phyloP scores from a whole-genome alignment of 2,888 invertebrate species.

The Leptarthrus brevirostris region DNA sequence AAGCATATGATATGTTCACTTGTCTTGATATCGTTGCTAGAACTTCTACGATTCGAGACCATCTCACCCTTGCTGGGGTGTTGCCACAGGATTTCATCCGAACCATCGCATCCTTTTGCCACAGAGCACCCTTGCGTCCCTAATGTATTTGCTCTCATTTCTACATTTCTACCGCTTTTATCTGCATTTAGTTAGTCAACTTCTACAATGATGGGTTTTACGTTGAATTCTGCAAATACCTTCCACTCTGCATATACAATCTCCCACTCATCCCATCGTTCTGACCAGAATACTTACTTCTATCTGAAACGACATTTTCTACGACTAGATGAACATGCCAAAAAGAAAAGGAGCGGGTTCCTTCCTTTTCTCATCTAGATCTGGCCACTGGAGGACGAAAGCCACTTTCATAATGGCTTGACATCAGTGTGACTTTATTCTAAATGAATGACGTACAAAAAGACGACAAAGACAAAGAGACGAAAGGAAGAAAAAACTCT shows the following conservation, averaged over 20 bases:
- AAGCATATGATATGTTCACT: constrained; percentile 34
- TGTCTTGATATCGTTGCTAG: constrained; percentile 32
- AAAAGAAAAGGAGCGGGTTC: constrained; percentile 16
- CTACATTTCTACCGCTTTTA: constrained; percentile 41
- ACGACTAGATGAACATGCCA: constrained; percentile 2
- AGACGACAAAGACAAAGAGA: not conserved
- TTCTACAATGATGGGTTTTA: constrained; percentile 46
- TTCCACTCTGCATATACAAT: constrained; percentile 24
- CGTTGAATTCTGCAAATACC: constrained; percentile 43
- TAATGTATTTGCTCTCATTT: constrained; percentile 38
- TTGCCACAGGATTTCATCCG: constrained; percentile 22
- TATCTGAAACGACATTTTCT: constrained; percentile 6
- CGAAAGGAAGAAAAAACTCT: not conserved
- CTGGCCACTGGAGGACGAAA: constrained; percentile 32
- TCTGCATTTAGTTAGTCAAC: constrained; percentile 45
- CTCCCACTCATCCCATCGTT: not conserved
- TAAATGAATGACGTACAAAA: constrained; percentile 37
- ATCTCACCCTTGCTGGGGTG: not conserved
- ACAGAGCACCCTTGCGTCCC: not conserved
- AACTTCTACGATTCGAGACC: not conserved
- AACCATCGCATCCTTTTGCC: not conserved
- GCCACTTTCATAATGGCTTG: constrained; percentile 46
- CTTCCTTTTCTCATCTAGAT: not conserved
- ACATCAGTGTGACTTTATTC: constrained; percentile 44
- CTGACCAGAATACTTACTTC: constrained; percentile 21